phyloP scores from a whole-genome alignment of 1,140 invertebrate genomes.

The Araneus ventricosus region DNA sequence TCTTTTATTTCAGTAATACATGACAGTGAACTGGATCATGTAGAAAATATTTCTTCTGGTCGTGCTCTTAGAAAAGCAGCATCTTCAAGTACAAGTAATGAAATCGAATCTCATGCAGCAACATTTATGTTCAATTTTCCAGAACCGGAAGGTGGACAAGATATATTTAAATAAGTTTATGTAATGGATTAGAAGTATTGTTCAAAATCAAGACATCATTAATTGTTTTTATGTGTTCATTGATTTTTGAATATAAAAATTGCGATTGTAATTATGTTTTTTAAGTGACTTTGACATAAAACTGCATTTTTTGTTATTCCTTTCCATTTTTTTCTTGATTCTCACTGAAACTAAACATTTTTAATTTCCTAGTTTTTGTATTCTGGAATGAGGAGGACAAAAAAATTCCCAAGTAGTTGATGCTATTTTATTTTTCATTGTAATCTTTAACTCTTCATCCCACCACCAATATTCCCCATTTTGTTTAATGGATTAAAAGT shows the following conservation, averaged over 20 bases:
- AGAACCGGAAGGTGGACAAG: background rate
- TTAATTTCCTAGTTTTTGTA: background rate
- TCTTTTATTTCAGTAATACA: background rate
- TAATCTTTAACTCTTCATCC: no score
- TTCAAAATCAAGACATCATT: background rate
- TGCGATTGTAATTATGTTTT: background rate
- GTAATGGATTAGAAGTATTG: no score
- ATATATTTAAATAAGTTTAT: background rate
- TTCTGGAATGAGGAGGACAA: no score
- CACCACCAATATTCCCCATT: no score
- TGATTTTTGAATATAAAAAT: background rate
- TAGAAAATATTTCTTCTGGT: background rate
- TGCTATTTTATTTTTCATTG: no score
- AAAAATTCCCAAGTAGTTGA: no score
- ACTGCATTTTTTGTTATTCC: background rate
- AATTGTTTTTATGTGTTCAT: background rate
- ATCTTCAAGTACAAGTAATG: background rate
- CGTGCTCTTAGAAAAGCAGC: background rate
- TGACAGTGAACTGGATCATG: background rate
- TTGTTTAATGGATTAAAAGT: no score
- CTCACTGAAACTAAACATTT: background rate
- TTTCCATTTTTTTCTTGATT: background rate
- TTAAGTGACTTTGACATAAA: background rate
- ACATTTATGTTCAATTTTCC: conserved; percentile 20
- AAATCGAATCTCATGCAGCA: background rate